Conservation (phyloP, 2,113 vertebrate species). For the Heliornis fulica region DNA sequence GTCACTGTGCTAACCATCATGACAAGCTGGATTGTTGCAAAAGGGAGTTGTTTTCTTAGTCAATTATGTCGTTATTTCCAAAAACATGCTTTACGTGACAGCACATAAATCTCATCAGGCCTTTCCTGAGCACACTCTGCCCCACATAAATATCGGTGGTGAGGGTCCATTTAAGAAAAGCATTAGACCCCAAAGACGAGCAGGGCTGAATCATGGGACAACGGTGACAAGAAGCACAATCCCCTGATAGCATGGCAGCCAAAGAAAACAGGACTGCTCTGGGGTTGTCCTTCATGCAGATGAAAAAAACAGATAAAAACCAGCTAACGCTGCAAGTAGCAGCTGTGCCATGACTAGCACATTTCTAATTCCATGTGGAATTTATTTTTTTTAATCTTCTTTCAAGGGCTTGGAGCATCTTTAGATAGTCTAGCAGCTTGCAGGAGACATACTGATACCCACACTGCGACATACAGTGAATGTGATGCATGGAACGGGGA, state of each 20-base stretch:
- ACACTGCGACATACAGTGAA: rapidly evolving
- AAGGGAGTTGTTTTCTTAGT: conserved; percentile 19
- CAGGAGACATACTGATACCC: rapidly evolving
- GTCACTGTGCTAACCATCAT: background rate
- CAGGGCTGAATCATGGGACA: background rate
- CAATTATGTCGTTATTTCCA: conserved; percentile 15
- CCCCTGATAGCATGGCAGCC: background rate
- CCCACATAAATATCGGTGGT: background rate
- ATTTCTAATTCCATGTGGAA: background rate
- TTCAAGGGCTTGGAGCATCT: background rate
- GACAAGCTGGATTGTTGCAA: background rate
- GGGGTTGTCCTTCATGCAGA: background rate
- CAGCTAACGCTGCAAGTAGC: background rate
- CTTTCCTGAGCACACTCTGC: background rate
- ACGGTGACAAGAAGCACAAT: background rate
- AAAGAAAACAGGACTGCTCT: conserved; percentile 8
- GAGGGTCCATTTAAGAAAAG: background rate
- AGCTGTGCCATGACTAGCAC: rapidly evolving
- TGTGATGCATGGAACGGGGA: rapidly evolving
- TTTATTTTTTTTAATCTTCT: background rate
- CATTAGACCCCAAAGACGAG: background rate
- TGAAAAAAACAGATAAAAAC: conserved; percentile 2
- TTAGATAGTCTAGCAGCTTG: background rate
- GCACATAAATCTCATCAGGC: background rate
- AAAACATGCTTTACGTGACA: conserved; percentile 7